These are phyloP conservation scores for Hetaerina titia DNA, from an alignment of 2,888 invertebrate genomes.

Conservation along the genomic window DNA sequence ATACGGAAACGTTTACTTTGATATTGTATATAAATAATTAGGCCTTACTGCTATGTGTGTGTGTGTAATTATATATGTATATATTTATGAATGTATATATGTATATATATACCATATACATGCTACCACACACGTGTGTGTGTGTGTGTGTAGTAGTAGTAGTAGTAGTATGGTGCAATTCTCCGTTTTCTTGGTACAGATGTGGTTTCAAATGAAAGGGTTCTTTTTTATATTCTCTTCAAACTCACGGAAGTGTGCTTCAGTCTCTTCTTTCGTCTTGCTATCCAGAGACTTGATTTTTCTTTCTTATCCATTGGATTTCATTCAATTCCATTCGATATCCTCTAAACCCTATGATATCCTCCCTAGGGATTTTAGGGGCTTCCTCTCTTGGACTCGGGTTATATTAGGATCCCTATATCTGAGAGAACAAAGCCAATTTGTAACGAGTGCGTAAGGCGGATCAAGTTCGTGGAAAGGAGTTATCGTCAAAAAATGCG, in stretches of 20 bases:
- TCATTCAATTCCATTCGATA: background rate
- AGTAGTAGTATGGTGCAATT: no score
- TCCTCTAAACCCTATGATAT: background rate
- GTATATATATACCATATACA: no score
- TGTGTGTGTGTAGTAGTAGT: no score
- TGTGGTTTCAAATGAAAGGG: background rate
- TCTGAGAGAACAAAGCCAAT: background rate
- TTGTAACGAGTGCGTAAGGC: background rate
- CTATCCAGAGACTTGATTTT: background rate
- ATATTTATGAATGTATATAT: no score
- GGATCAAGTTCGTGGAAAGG: background rate
- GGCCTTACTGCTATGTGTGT: no score
- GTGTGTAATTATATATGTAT: no score
- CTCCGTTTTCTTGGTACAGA: no score
- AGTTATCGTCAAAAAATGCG: no score
- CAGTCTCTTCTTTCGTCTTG: background rate
- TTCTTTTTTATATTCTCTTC: background rate
- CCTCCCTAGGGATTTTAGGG: background rate
- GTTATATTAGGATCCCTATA: background rate
- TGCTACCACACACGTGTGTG: no score
- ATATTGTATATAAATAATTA: no score
- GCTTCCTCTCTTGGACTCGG: background rate
- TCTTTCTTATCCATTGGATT: conserved; percentile 21
- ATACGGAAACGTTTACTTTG: no score
- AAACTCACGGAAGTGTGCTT: background rate